phyloP scores from a whole-genome alignment of 2,888 invertebrate genomes.

The Coremacera marginata region DNA sequence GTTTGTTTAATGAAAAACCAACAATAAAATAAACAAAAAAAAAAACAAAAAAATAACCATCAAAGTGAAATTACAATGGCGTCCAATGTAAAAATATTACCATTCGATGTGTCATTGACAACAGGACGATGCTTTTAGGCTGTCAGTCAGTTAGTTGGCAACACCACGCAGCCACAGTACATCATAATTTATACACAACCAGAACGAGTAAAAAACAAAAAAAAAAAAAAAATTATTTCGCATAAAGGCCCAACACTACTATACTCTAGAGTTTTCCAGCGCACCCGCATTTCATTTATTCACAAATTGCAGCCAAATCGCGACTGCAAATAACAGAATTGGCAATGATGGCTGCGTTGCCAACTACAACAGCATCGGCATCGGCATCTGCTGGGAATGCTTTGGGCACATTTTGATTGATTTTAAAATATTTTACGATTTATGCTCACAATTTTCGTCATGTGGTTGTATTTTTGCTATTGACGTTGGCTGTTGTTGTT shows the following conservation, averaged over 20 bases:
- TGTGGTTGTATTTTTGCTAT: neutral
- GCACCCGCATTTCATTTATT: neutral
- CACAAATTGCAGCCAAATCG: neutral
- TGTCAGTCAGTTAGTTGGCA: conserved; percentile 3
- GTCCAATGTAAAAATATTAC: neutral
- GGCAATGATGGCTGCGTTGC: neutral
- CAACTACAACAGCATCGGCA: neutral
- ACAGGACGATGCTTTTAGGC: neutral
- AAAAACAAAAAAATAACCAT: conserved; percentile 14
- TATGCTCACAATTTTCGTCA: conserved; percentile 46
- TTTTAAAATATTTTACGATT: conserved; percentile 50
- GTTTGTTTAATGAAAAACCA: conserved; percentile 9
- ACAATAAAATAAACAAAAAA: conserved; percentile 14
- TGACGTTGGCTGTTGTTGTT: conserved; percentile 15
- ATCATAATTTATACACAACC: neutral
- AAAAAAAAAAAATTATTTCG: neutral
- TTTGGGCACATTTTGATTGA: conserved; percentile 44
- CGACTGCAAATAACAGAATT: neutral
- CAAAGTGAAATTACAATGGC: conserved; percentile 32
- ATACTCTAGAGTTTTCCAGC: too few relatives aligned
- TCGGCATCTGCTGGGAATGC: neutral
- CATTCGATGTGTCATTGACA: conserved; percentile 6
- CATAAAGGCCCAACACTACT: too few relatives aligned
- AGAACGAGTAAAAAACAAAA: neutral
- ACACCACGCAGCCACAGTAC: neutral